Percentiles rank a stretch among this genome's conserved stretches.
phyloP scores from a whole-genome alignment of 2,888 invertebrate genomes.

The Panopea generosa region DNA sequence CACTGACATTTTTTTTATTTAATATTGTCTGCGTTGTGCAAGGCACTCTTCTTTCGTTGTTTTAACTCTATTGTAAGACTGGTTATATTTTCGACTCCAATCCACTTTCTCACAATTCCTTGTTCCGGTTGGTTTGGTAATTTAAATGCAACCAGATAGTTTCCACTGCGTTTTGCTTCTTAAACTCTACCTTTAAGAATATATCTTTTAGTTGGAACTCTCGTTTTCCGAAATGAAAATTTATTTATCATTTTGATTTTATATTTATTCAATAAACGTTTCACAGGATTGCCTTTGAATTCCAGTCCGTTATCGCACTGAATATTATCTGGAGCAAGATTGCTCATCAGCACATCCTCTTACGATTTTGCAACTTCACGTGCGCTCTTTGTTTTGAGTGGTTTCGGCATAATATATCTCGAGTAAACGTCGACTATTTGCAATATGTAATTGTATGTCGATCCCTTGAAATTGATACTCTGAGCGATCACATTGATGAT shows the following conservation, averaged over 20 bases:
- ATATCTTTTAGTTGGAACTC: conserved; percentile 16
- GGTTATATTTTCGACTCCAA: conserved; percentile 21
- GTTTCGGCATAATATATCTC: conserved; percentile 25
- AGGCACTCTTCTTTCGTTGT: not conserved
- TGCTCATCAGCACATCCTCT: conserved; percentile 5
- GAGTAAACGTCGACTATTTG: conserved; percentile 12
- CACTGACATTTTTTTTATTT: not conserved
- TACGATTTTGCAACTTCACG: conserved; percentile 6
- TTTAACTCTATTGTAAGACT: conserved; percentile 7
- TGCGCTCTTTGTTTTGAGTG: conserved; percentile 5
- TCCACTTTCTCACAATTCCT: not conserved
- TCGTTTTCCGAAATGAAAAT: conserved; percentile 15
- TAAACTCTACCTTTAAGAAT: conserved; percentile 2
- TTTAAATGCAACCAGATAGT: conserved; percentile 13
- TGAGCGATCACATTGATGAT: conserved; percentile 16
- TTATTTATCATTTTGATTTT: conserved; percentile 13
- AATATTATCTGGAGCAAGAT: conserved; percentile 14
- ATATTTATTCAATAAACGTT: conserved; percentile 2
- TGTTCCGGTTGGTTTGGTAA: not conserved
- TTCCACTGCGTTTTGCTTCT: conserved; percentile 1
- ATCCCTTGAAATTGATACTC: not conserved
- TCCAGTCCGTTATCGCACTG: conserved; percentile 20
- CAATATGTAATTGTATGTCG: conserved; percentile 11
- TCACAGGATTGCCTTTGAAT: conserved; percentile 9
- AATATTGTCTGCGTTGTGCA: not conserved